These are phyloP conservation scores for Balearica regulorum DNA, from an alignment of 2,797 vertebrate genomes.

Conservation along the genomic window DNA sequence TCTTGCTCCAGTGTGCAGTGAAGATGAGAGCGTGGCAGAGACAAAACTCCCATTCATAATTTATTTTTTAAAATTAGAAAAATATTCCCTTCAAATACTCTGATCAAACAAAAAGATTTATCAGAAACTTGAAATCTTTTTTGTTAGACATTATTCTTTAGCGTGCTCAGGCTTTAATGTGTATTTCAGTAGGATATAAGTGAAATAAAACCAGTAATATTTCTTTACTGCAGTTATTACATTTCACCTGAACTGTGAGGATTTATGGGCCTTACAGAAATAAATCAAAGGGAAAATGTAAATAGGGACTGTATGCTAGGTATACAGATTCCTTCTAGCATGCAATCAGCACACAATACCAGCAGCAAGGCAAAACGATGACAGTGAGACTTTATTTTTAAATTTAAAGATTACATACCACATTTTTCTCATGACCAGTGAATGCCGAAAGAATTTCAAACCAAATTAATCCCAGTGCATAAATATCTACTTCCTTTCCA, in stretches of 20 bases:
- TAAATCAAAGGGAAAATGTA: not conserved
- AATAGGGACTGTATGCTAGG: not conserved
- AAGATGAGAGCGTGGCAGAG: not conserved
- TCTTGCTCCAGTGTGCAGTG: not conserved
- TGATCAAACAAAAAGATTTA: not conserved
- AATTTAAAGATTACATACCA: conserved; percentile 50
- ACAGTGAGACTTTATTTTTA: not conserved
- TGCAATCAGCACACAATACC: not conserved
- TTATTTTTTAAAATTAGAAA: not conserved
- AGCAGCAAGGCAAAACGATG: not conserved
- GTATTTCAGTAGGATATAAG: not conserved
- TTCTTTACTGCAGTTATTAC: not conserved
- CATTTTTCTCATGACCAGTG: accelerated
- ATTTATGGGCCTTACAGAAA: not conserved
- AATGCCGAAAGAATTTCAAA: conserved; percentile 54
- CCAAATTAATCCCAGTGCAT: conserved; percentile 72
- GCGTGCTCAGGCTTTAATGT: not conserved
- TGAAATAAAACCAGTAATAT: not conserved
- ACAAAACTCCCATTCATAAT: not conserved
- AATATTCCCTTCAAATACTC: not conserved
- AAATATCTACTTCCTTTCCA: conserved; percentile 74
- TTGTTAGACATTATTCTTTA: not conserved
- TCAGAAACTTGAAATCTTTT: not conserved
- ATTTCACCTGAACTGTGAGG: not conserved
- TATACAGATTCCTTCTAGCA: not conserved